Percentiles rank a stretch among this genome's conserved stretches.
phyloP scores from a whole-genome alignment of 2,888 invertebrate genomes.

The Apodemia zela region DNA sequence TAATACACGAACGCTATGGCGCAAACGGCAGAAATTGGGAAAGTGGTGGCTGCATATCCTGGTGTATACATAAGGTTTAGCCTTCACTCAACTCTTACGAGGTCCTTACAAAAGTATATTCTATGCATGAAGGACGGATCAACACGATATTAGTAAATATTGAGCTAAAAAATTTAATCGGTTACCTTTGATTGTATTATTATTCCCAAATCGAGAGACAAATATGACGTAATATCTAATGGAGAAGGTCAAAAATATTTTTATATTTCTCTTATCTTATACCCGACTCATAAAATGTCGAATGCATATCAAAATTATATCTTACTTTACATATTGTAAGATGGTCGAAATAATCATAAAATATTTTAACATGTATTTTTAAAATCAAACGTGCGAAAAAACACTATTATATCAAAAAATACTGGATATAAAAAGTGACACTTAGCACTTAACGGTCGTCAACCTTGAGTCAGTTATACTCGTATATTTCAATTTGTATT shows the following conservation, averaged over 20 bases:
- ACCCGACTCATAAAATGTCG: neutral
- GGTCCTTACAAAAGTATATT: no score
- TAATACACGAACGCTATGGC: no score
- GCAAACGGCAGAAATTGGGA: no score
- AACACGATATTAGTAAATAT: no score
- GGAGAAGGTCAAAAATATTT: neutral
- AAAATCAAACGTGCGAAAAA: conserved; percentile 46
- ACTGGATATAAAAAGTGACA: conserved; percentile 55
- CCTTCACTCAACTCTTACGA: no score
- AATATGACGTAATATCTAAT: neutral
- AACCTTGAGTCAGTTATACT: conserved; percentile 46
- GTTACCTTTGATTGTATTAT: no score
- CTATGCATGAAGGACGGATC: no score
- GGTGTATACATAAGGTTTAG: no score
- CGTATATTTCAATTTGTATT: conserved; percentile 53
- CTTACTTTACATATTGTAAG: neutral
- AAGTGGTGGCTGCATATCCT: no score
- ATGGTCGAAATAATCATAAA: conserved; percentile 11
- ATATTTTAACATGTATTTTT: conserved; percentile 9
- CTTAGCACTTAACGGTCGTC: conserved; percentile 53
- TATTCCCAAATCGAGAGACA: neutral
- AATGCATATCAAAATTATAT: conserved; percentile 5
- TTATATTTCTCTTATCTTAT: neutral
- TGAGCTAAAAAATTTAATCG: no score
- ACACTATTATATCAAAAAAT: conserved; percentile 54